These are phyloP conservation scores for Drosophila gunungcola DNA, from an alignment of 1,140 invertebrate genomes.

Conservation along the genomic window DNA sequence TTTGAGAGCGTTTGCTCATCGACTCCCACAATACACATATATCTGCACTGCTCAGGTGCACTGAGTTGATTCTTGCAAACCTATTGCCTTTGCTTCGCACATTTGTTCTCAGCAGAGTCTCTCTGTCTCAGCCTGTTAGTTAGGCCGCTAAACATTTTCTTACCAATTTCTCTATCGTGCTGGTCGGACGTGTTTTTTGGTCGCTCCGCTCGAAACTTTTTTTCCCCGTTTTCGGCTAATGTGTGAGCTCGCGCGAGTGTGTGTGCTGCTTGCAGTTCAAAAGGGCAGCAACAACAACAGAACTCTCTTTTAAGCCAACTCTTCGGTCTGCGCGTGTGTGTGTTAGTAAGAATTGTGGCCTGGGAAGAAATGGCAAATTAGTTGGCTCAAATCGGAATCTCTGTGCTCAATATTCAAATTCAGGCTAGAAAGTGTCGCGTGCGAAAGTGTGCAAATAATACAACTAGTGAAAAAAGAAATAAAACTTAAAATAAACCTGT, in stretches of 20 bases:
- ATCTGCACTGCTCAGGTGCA: no score
- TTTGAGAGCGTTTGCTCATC: no score
- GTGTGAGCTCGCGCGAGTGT: slow-evolving; percentile 26
- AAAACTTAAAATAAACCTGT: slow-evolving; percentile 54
- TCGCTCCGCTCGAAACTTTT: slow-evolving; percentile 26
- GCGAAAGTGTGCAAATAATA: slow-evolving; percentile 76
- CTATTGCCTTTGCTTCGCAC: no score
- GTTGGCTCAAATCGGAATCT: slow-evolving; percentile 62
- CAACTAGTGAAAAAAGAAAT: slow-evolving; percentile 35
- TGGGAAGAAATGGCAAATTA: slow-evolving; percentile 41
- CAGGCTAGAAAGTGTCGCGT: slow-evolving; percentile 80
- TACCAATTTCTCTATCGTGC: slow-evolving; percentile 22
- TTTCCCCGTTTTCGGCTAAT: slow-evolving; percentile 60
- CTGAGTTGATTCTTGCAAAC: no score
- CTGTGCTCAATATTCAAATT: slow-evolving; percentile 73
- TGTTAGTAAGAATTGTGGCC: slow-evolving; percentile 38
- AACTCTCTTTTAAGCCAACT: slow-evolving; percentile 40
- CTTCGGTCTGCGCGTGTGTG: slow-evolving; percentile 12
- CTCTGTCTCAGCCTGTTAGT: no score
- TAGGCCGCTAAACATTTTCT: no score
- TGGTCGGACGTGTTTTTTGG: slow-evolving; percentile 36
- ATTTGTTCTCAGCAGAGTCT: no score
- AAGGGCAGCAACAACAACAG: slow-evolving; percentile 26
- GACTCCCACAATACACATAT: no score
- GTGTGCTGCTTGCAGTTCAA: slow-evolving; percentile 48